phyloP scores from a whole-genome alignment of 2,888 invertebrate species.

The Drosophila neonasuta region DNA sequence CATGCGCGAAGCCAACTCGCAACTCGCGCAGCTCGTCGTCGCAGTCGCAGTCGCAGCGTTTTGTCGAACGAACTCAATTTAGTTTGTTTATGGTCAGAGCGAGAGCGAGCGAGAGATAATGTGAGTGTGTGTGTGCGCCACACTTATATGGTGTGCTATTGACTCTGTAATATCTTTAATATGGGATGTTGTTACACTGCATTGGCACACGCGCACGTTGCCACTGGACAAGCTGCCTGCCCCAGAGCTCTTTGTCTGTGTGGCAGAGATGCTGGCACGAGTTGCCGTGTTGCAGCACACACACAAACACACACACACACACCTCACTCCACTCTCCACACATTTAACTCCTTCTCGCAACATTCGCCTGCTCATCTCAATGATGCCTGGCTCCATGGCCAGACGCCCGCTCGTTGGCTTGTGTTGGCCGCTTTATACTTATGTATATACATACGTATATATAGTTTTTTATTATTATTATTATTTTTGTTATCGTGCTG shows the following conservation, averaged over 20 bases:
- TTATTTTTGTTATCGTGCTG: constrained; percentile 24
- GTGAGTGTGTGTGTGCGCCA: constrained; percentile 33
- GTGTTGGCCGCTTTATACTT: constrained; percentile 42
- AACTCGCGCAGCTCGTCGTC: constrained; percentile 1
- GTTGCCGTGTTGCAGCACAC: constrained; percentile 29
- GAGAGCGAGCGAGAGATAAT: constrained; percentile 24
- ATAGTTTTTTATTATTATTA: constrained; percentile 9
- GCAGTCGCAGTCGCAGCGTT: constrained; percentile 51
- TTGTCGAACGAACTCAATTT: constrained; percentile 78
- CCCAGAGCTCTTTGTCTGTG: constrained; percentile 39
- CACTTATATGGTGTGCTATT: constrained; percentile 77
- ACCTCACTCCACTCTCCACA: constrained; percentile 8
- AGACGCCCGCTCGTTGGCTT: constrained; percentile 28
- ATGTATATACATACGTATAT: not conserved
- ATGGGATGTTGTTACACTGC: constrained; percentile 81
- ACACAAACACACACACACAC: not conserved
- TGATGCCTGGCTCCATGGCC: constrained; percentile 23
- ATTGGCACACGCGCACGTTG: constrained; percentile 81
- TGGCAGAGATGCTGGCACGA: constrained; percentile 56
- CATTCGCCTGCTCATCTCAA: constrained; percentile 51
- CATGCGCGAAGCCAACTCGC: constrained; percentile 59
- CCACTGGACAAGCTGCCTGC: constrained; percentile 75
- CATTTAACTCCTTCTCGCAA: constrained; percentile 12
- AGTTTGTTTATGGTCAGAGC: constrained; percentile 68
- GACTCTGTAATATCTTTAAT: constrained; percentile 79